phyloP scores from a whole-genome alignment of 2,888 invertebrate genomes.

The Amblyjoppa proteus region DNA sequence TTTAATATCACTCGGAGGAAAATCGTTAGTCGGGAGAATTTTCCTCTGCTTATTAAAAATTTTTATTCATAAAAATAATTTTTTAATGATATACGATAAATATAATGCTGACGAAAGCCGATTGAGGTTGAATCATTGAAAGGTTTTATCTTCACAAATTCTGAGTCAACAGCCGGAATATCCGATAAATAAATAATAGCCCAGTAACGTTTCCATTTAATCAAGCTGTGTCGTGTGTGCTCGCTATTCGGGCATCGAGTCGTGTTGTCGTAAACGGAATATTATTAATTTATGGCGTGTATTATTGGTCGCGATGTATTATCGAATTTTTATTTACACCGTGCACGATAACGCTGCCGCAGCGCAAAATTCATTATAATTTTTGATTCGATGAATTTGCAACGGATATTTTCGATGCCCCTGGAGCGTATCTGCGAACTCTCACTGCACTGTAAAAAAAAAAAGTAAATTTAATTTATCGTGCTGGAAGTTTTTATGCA shows the following conservation, averaged over 20 bases:
- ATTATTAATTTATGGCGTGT: slow-evolving; percentile 52
- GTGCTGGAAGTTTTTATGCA: no score
- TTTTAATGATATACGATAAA: background rate
- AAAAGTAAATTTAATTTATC: no score
- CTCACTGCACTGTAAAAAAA: background rate
- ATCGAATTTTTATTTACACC: background rate
- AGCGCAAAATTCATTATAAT: slow-evolving; percentile 23
- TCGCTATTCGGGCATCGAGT: slow-evolving; percentile 33
- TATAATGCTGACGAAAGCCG: background rate
- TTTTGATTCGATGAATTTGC: background rate
- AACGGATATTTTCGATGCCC: background rate
- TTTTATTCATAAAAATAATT: background rate
- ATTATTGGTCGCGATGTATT: slow-evolving; percentile 19
- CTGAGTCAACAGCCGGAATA: background rate
- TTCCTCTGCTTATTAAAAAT: no score
- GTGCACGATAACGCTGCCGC: background rate
- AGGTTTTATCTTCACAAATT: background rate
- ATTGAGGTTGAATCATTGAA: background rate
- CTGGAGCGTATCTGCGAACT: background rate
- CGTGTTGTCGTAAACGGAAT: slow-evolving; percentile 49
- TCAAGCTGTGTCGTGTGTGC: slow-evolving; percentile 31
- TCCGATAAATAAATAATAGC: slow-evolving; percentile 1
- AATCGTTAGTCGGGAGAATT: no score
- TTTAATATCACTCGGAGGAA: no score
- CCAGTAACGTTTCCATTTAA: slow-evolving; percentile 4